A percentile compares a stretch with the other conserved stretches of the same genome.
Conservation (phyloP, 2,113 vertebrate genomes). For the Rhipidura dahli region DNA sequence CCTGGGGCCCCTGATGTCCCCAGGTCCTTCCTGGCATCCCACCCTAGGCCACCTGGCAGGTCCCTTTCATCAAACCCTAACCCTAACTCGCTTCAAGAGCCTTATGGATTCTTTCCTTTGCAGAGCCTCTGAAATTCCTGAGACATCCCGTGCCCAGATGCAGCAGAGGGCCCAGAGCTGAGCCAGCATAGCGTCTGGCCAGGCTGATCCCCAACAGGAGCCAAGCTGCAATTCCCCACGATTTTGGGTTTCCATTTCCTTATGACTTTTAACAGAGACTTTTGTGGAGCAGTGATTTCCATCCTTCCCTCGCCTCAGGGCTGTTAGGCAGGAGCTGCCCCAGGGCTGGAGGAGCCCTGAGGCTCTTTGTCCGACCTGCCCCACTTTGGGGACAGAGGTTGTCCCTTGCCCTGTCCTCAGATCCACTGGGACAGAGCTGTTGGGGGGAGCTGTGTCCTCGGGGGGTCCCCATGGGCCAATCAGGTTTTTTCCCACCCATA, state of each 20-base stretch:
- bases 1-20: neutral
- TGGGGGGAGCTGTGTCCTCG: neutral
- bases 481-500: neutral
- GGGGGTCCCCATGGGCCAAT: accelerated
- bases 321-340: neutral
- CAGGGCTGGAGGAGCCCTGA: neutral
- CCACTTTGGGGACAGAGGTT: neutral
- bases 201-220: neutral
- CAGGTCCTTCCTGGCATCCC: neutral
- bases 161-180: accelerated
- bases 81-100: neutral
- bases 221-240: neutral
- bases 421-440: neutral
- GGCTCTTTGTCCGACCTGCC: neutral
- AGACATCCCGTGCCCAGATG: neutral
- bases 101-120: neutral
- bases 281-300: neutral
- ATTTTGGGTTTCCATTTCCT: neutral
- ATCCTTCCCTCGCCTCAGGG: neutral
- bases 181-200: neutral
- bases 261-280: neutral
- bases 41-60: neutral
- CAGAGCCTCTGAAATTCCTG: neutral
- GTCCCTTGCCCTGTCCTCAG: neutral
- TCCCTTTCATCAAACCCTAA: neutral